Evolutionary conservation across 2,888 invertebrate species (phyloP).

Genomic region (Aquatica leii): DNA sequence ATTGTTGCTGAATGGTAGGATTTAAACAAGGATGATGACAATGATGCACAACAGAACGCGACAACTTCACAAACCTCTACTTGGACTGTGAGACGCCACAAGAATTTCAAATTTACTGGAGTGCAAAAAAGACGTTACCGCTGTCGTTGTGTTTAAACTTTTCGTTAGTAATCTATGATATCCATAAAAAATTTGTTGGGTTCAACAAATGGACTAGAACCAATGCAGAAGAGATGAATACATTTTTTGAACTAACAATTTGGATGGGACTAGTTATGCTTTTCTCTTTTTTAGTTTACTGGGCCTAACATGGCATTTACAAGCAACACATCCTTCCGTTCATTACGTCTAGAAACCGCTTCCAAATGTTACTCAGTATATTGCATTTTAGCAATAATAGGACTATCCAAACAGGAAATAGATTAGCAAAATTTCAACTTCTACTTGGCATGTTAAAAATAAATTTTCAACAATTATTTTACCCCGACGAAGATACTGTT

Average conservation of each 20-base stretch:
- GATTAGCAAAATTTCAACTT: not conserved
- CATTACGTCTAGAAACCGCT: not conserved
- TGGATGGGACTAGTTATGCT: too few relatives aligned
- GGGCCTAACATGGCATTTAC: too few relatives aligned
- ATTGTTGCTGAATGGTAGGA: not conserved
- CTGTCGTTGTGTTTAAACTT: too few relatives aligned
- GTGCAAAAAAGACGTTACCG: not conserved
- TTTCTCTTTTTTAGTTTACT: too few relatives aligned
- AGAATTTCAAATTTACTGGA: not conserved
- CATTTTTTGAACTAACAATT: too few relatives aligned
- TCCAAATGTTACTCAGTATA: not conserved
- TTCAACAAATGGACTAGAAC: not conserved
- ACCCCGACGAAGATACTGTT: not conserved
- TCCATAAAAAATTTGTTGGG: not conserved
- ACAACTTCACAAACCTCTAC: not conserved
- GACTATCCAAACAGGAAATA: not conserved
- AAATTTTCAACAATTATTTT: not conserved
- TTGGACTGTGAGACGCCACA: not conserved
- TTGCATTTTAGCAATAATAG: too few relatives aligned
- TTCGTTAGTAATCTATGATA: not conserved
- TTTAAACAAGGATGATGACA: not conserved
- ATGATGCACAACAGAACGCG: too few relatives aligned
- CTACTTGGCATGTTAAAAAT: not conserved
- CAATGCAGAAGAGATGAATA: too few relatives aligned
- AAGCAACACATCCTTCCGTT: too few relatives aligned